Conservation (phyloP, 23 tunicate species). For the Corella eumyota region DNA sequence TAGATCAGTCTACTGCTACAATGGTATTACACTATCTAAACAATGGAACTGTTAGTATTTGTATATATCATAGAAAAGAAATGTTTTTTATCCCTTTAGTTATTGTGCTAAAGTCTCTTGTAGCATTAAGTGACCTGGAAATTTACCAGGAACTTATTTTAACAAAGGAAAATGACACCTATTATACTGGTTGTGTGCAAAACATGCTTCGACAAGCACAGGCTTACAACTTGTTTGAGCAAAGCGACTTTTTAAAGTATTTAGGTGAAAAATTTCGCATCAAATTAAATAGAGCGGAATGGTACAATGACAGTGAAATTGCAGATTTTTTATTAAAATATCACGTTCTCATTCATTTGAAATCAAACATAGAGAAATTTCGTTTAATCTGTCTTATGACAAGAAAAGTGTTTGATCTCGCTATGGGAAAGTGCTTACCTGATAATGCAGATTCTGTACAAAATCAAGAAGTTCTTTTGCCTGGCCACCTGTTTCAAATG, state of each 20-base stretch:
- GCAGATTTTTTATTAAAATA: conserved; percentile 32
- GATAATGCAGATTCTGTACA: conserved; percentile 79
- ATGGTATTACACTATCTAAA: conserved; percentile 59
- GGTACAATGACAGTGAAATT: conserved; percentile 49
- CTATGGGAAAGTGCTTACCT: conserved; percentile 58
- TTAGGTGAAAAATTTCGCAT: conserved; percentile 63
- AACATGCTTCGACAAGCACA: conserved; percentile 67
- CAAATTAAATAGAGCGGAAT: conserved; percentile 37
- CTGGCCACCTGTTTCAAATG: conserved; percentile 81
- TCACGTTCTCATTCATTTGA: conserved; percentile 52
- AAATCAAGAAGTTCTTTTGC: conserved; percentile 71
- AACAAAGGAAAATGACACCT: conserved; percentile 55
- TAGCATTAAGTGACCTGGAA: conserved; percentile 34
- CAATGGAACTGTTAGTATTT: conserved; percentile 47
- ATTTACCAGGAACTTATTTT: conserved; percentile 51
- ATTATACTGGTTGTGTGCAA: conserved; percentile 61
- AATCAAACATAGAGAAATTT: conserved; percentile 60
- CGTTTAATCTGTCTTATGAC: conserved; percentile 57
- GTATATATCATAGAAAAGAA: conserved; percentile 43
- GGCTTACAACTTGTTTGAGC: conserved; percentile 16
- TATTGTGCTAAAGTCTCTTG: conserved; percentile 55
- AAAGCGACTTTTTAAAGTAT: conserved; percentile 29
- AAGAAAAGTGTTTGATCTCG: conserved; percentile 65
- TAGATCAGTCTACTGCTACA: conserved; percentile 26
- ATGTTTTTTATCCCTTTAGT: conserved; percentile 72